Evolutionary conservation across 30 jellyfish, hydroid and myxozoan species (phyloP).

Genomic region (Pseudorhiza aurosa): DNA sequence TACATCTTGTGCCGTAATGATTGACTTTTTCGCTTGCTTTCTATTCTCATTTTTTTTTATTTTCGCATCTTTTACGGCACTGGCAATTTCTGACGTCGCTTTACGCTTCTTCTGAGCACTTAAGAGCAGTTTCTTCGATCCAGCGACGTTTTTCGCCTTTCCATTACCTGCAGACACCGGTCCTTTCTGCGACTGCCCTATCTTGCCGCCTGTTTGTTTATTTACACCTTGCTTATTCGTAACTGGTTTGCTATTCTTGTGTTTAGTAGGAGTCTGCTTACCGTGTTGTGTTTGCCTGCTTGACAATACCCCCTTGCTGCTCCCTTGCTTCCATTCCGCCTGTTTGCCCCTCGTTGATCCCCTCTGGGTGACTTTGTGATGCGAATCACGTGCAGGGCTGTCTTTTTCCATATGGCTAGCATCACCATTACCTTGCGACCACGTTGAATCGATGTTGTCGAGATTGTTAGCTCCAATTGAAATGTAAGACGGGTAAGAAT

Average conservation of each 20-base stretch:
- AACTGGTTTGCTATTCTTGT: neutral
- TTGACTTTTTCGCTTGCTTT: neutral
- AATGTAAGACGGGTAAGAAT: constrained; percentile 62
- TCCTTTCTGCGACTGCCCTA: neutral
- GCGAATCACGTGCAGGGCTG: neutral
- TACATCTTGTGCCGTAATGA: constrained; percentile 8
- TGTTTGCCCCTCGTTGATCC: constrained; percentile 29
- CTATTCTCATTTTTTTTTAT: constrained; percentile 29
- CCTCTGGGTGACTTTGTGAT: constrained; percentile 10
- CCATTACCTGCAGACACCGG: neutral
- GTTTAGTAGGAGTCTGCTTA: neutral
- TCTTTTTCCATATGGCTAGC: neutral
- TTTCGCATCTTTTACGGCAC: constrained; percentile 32
- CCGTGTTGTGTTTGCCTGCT: neutral
- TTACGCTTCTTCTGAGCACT: constrained; percentile 27
- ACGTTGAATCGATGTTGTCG: constrained; percentile 33
- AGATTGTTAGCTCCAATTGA: constrained; percentile 63
- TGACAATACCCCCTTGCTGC: neutral
- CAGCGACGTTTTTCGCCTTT: neutral
- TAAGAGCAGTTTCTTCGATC: neutral
- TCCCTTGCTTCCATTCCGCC: neutral
- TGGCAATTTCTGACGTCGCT: constrained; percentile 1
- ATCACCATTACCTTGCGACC: constrained; percentile 40
- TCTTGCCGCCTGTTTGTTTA: constrained; percentile 1
- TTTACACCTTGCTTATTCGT: neutral